phyloP scores from a whole-genome alignment of 92 coral and sea anemone genomes.

The Paragorgia papillata region DNA sequence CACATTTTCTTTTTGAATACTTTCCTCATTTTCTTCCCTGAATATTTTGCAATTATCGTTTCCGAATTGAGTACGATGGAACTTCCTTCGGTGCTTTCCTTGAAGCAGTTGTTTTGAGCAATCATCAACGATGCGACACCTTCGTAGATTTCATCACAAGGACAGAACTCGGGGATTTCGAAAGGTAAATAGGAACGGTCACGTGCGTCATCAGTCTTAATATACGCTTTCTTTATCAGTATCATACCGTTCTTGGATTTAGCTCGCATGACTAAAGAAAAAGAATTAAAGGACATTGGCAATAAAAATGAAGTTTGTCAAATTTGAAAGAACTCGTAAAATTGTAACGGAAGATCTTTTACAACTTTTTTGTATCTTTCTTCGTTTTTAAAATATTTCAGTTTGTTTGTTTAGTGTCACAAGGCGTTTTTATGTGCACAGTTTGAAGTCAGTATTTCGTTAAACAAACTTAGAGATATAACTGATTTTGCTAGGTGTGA shows the following conservation, averaged over 20 bases:
- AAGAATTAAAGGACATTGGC: too few relatives aligned
- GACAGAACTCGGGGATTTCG: slow-evolving; percentile 34
- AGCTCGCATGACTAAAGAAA: slow-evolving; percentile 1
- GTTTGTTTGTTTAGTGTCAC: too few relatives aligned
- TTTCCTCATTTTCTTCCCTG: not conserved
- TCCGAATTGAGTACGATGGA: slow-evolving; percentile 2
- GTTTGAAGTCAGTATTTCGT: too few relatives aligned
- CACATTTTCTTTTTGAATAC: not conserved
- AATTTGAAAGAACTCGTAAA: too few relatives aligned
- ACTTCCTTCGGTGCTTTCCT: not conserved
- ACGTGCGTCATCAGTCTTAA: not conserved
- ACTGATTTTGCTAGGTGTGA: too few relatives aligned
- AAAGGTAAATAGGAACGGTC: not conserved
- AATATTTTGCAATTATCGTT: not conserved
- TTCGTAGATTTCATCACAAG: slow-evolving; percentile 29
- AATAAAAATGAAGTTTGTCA: too few relatives aligned
- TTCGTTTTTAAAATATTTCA: too few relatives aligned
- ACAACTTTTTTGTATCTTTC: too few relatives aligned
- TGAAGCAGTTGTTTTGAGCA: slow-evolving; percentile 13
- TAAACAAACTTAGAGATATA: too few relatives aligned
- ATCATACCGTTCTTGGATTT: slow-evolving; percentile 7
- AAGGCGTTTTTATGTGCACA: too few relatives aligned
- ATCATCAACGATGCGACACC: not conserved
- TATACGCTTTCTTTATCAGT: slow-evolving; percentile 5
- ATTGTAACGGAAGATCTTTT: too few relatives aligned